Evolutionary conservation across 2,113 vertebrate species (phyloP).

Genomic region (Oryzias javanicus): DNA sequence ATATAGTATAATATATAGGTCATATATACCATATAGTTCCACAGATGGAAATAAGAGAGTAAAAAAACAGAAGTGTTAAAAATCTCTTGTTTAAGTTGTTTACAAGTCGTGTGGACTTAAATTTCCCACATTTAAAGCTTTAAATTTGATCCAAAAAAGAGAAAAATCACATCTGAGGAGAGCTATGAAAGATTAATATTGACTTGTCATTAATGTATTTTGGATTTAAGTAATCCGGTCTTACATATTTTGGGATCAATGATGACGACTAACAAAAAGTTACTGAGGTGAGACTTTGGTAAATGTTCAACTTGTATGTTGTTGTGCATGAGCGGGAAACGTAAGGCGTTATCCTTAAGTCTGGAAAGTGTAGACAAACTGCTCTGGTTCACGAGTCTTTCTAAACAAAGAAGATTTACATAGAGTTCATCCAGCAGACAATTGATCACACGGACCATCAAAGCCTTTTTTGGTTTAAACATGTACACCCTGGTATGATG

Average conservation of each 20-base stretch:
- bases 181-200: neutral
- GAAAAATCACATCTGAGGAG: slow-evolving; percentile 1
- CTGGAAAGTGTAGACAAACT: slow-evolving; percentile 23
- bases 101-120: too few species aligned
- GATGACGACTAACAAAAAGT: neutral
- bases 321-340: neutral
- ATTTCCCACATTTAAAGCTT: neutral
- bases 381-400: slow-evolving; percentile 57
- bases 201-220: neutral
- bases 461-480: slow-evolving; percentile 73
- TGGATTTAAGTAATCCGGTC: neutral
- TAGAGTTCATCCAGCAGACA: slow-evolving; percentile 58
- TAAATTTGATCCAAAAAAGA: neutral
- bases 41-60: too few species aligned
- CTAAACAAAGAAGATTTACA: slow-evolving; percentile 75
- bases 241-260: too few species aligned
- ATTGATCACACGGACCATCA: slow-evolving; percentile 65
- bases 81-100: too few species aligned
- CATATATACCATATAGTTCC: too few species aligned
- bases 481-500: slow-evolving; percentile 43
- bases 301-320: neutral
- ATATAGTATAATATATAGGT: too few species aligned
- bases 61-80: too few species aligned
- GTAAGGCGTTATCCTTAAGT: slow-evolving; percentile 9
- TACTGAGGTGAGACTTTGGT: neutral